These are phyloP conservation scores for Lasioglossum albipes DNA, from an alignment of 1,140 invertebrate species.

Conservation along the genomic window DNA sequence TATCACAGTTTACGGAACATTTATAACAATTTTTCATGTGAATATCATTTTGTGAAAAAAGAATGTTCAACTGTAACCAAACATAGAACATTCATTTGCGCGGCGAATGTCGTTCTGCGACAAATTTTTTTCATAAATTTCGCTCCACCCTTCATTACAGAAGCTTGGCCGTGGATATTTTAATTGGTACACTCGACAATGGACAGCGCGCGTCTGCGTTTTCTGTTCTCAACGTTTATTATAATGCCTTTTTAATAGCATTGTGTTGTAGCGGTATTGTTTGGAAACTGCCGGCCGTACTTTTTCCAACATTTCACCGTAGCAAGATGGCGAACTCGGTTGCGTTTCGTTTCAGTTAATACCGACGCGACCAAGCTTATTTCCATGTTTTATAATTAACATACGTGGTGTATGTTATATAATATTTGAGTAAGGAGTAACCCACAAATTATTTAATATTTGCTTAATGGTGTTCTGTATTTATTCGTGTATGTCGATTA, in stretches of 20 bases:
- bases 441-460: not conserved
- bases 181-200: not conserved
- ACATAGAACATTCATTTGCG: not conserved
- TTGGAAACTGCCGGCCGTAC: not conserved
- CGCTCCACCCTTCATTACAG: not conserved
- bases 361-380: not conserved
- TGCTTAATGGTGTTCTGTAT: not conserved
- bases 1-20: no score
- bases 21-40: no score
- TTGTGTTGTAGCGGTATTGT: not conserved
- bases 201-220: not conserved
- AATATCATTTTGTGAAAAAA: no score
- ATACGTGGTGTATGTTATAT: not conserved
- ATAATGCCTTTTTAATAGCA: slow-evolving; percentile 6
- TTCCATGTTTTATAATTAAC: not conserved
- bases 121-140: not conserved
- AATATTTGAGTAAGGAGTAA: no score
- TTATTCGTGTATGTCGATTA: no score
- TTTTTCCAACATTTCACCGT: not conserved
- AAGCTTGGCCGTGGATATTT: not conserved
- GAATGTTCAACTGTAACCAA: not conserved
- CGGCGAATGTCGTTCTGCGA: not conserved
- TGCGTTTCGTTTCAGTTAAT: not conserved
- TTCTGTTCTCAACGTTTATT: not conserved
- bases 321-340: not conserved